Conservation (phyloP, 2,888 invertebrate species). For the Apantesis nais region DNA sequence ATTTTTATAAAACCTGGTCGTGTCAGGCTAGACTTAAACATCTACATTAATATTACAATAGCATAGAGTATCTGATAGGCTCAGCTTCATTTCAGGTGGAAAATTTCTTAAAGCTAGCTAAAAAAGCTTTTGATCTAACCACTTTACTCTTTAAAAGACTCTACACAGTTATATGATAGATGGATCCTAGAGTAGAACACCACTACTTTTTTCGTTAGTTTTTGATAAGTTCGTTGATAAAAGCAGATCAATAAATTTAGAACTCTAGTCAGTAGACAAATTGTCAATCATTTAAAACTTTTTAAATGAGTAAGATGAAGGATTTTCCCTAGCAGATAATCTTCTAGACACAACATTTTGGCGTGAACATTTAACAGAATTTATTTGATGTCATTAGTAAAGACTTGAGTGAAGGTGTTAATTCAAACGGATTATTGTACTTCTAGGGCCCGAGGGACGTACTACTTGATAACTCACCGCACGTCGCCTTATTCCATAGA, state of each 20-base stretch:
- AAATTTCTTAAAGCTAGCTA: background rate
- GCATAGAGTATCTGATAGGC: background rate
- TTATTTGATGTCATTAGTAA: background rate
- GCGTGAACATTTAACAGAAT: background rate
- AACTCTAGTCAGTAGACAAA: background rate
- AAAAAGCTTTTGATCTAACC: too few relatives aligned
- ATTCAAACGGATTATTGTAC: conserved; percentile 28
- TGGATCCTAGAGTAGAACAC: too few relatives aligned
- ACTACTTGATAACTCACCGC: conserved; percentile 79
- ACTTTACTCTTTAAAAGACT: too few relatives aligned
- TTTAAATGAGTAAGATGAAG: background rate
- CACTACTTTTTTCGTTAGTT: too few relatives aligned
- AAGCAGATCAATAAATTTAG: background rate
- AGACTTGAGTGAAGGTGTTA: background rate
- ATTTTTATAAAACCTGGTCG: background rate
- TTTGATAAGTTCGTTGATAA: background rate
- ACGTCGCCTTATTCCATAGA: conserved; percentile 82
- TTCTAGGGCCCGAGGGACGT: conserved; percentile 84
- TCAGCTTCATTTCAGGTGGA: background rate
- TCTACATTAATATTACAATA: background rate
- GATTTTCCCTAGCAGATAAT: background rate
- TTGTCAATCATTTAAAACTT: background rate
- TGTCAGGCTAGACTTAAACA: background rate
- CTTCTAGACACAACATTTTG: background rate
- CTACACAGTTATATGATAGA: too few relatives aligned